These are phyloP conservation scores for Embiotoca jacksoni DNA, from an alignment of 2,113 vertebrate species.

Conservation along the genomic window DNA sequence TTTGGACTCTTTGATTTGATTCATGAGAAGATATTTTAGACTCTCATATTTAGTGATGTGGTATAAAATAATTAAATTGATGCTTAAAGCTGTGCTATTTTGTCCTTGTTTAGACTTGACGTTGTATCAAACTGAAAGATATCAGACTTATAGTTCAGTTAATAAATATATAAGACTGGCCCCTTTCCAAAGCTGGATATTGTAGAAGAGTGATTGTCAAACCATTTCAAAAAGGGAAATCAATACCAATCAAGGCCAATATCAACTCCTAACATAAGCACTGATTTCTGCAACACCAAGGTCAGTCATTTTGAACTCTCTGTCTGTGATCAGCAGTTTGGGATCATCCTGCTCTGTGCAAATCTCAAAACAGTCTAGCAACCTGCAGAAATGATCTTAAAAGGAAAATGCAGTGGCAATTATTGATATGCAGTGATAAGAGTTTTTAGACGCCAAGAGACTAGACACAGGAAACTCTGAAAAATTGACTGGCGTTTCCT, in stretches of 20 bases:
- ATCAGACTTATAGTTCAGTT: neutral
- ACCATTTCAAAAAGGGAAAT: constrained; percentile 2
- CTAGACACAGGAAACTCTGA: constrained; percentile 89
- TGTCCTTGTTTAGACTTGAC: too few species aligned
- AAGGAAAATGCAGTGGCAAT: neutral
- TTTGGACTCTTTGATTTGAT: neutral
- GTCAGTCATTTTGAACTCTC: neutral
- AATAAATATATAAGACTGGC: neutral
- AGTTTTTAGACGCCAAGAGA: constrained; percentile 73
- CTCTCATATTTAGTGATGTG: neutral
- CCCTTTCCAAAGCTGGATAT: neutral
- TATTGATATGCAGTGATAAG: neutral
- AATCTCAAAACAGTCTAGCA: constrained; percentile 86
- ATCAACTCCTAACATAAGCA: neutral
- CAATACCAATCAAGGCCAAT: neutral
- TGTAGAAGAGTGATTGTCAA: neutral
- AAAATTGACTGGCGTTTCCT: constrained; percentile 92
- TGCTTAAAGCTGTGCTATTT: neutral
- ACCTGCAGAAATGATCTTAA: constrained; percentile 79
- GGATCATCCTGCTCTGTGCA: constrained; percentile 94
- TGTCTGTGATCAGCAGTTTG: constrained; percentile 89
- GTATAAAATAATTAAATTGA: constrained; percentile 4
- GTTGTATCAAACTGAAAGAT: neutral
- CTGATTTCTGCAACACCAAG: neutral
- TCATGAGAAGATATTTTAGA: neutral